These are phyloP conservation scores for Tupaia tana DNA, from an alignment of 2,113 vertebrate species.

Conservation along the genomic window DNA sequence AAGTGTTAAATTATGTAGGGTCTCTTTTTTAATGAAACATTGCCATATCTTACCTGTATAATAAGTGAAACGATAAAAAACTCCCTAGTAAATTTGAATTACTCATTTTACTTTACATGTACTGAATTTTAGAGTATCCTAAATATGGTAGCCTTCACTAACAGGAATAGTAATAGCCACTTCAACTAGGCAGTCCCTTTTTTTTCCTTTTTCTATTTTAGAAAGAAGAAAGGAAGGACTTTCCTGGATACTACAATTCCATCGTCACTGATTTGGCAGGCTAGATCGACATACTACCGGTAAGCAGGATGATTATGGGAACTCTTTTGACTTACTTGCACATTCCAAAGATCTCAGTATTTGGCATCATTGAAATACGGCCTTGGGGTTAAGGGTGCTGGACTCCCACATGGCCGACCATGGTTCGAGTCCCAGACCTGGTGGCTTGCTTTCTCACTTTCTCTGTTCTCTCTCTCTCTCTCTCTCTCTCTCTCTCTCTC, in stretches of 20 bases:
- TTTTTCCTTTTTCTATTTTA: constrained; percentile 11
- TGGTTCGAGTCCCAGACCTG: no score
- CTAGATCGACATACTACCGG: not conserved
- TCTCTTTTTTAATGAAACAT: constrained; percentile 24
- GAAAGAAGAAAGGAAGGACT: not conserved
- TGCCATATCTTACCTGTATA: not conserved
- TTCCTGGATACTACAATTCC: not conserved
- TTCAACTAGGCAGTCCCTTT: not conserved
- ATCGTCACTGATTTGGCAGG: not conserved
- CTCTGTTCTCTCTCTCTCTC: no score
- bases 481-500: no score
- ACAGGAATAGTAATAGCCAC: not conserved
- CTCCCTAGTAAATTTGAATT: constrained; percentile 20
- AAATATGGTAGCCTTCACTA: not conserved
- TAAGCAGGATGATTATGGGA: not conserved
- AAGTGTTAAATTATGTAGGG: not conserved
- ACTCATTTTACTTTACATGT: not conserved
- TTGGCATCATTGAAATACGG: not conserved
- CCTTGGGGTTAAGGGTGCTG: not conserved
- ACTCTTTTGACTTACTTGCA: not conserved
- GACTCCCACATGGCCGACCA: no score
- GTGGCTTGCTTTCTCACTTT: no score
- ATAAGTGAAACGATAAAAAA: constrained; percentile 3
- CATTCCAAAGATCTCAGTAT: not conserved
- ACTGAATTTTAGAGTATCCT: constrained; percentile 37